Conservation (phyloP, 2,888 invertebrate species). For the Lordiphosa fenestrarum region DNA sequence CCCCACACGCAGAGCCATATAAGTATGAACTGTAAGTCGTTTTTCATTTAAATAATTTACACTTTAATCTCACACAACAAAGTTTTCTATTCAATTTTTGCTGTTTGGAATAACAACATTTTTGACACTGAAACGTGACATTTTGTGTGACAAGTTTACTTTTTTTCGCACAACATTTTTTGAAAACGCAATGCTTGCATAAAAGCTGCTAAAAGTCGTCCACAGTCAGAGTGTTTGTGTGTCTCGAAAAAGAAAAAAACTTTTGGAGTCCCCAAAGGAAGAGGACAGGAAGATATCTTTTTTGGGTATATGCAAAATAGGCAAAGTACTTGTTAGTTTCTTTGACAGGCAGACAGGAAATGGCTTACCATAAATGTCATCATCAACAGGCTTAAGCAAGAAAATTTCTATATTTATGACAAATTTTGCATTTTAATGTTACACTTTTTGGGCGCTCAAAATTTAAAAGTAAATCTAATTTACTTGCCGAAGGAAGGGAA, state of each 20-base stretch:
- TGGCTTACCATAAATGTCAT: slow-evolving; percentile 31
- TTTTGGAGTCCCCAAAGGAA: neutral
- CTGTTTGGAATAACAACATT: no score
- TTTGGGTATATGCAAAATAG: slow-evolving; percentile 21
- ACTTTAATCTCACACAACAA: slow-evolving; percentile 1
- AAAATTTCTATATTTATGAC: slow-evolving; percentile 23
- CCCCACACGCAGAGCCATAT: slow-evolving; percentile 25
- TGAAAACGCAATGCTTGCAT: neutral
- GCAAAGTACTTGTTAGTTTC: slow-evolving; percentile 5
- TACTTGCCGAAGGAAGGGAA: no score
- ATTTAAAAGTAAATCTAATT: no score
- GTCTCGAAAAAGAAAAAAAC: neutral
- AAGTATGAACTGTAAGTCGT: slow-evolving; percentile 21
- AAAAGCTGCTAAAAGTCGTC: slow-evolving; percentile 16
- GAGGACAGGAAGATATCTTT: slow-evolving; percentile 2
- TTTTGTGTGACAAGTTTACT: no score
- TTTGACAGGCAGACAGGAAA: slow-evolving; percentile 1
- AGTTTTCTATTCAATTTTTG: neutral
- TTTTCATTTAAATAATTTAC: slow-evolving; percentile 9
- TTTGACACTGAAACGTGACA: no score
- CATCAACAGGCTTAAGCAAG: slow-evolving; percentile 16
- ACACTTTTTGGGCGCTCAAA: neutral
- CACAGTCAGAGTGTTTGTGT: slow-evolving; percentile 1
- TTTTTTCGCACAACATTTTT: slow-evolving; percentile 11
- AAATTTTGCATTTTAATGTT: neutral